Conservation (phyloP, 2,888 invertebrate genomes). For the Andrena minutula region DNA sequence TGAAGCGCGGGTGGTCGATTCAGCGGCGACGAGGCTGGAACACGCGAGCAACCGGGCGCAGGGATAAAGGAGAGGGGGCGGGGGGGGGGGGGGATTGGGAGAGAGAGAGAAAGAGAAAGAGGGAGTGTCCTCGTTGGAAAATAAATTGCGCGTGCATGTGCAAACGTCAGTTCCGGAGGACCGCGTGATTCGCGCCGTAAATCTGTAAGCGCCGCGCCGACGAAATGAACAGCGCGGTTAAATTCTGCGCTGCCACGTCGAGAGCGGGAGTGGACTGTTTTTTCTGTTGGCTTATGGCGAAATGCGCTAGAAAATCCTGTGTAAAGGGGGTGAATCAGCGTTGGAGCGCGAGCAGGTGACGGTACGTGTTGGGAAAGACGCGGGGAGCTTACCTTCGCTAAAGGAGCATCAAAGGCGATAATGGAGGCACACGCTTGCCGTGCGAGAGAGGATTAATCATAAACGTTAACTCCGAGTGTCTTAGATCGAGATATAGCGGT, state of each 20-base stretch:
- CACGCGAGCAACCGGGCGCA: constrained; percentile 5
- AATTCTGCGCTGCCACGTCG: constrained; percentile 18
- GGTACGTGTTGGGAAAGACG: background rate
- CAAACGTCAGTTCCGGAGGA: constrained; percentile 43
- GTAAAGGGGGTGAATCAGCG: background rate
- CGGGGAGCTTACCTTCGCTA: background rate
- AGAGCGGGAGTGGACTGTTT: background rate
- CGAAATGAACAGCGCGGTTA: constrained; percentile 77
- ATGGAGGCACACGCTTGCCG: too few species aligned
- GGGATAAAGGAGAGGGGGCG: too few species aligned
- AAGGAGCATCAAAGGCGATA: too few species aligned
- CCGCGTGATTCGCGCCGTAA: constrained; percentile 57
- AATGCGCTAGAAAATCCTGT: background rate
- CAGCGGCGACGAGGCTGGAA: constrained; percentile 25
- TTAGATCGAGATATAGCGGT: background rate
- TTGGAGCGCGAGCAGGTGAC: background rate
- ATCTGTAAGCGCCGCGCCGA: constrained; percentile 65
- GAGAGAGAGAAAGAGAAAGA: too few species aligned
- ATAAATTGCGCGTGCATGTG: constrained; percentile 58
- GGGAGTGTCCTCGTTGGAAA: constrained; percentile 47
- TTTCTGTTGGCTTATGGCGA: background rate
- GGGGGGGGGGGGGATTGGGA: background rate
- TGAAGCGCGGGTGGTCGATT: constrained; percentile 46
- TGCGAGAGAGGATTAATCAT: constrained; percentile 69
- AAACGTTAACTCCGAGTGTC: constrained; percentile 74